Conservation (phyloP, 2,113 vertebrate species). For the Leptocoma aspasia region DNA sequence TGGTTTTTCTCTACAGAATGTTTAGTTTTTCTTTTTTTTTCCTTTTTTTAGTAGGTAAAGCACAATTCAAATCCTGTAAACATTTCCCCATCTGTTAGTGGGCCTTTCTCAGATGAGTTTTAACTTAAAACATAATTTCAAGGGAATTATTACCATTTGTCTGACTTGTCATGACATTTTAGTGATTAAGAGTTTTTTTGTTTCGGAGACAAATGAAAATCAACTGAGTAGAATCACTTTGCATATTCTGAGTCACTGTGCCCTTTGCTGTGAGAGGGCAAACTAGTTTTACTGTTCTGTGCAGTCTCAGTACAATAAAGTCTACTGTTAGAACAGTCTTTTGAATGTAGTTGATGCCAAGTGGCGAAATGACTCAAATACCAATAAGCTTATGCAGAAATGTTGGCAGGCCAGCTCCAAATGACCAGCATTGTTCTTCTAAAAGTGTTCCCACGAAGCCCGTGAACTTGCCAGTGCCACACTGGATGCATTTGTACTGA, state of each 20-base stretch:
- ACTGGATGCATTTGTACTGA: neutral
- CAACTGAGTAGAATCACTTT: constrained; percentile 17
- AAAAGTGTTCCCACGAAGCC: neutral
- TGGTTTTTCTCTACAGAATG: neutral
- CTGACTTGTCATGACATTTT: constrained; percentile 62
- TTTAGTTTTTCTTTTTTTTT: neutral
- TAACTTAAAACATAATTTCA: constrained; percentile 29
- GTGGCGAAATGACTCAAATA: constrained; percentile 39
- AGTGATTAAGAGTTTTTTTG: constrained; percentile 41
- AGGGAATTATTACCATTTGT: constrained; percentile 15
- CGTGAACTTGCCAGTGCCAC: neutral
- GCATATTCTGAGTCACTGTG: constrained; percentile 52
- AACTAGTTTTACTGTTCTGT: constrained; percentile 37
- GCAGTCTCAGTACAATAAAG: constrained; percentile 43
- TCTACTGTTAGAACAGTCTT: constrained; percentile 32
- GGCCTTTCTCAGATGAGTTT: constrained; percentile 8
- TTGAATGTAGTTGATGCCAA: constrained; percentile 32
- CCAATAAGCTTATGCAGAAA: neutral
- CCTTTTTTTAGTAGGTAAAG: neutral
- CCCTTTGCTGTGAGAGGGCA: constrained; percentile 37
- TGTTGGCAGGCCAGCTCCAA: constrained; percentile 2
- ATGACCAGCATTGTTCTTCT: neutral
- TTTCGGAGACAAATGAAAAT: constrained; percentile 54
- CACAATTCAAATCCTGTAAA: neutral
- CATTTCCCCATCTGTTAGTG: neutral